These are phyloP conservation scores for Candoia aspera DNA, from an alignment of 2,113 vertebrate genomes.

Conservation along the genomic window DNA sequence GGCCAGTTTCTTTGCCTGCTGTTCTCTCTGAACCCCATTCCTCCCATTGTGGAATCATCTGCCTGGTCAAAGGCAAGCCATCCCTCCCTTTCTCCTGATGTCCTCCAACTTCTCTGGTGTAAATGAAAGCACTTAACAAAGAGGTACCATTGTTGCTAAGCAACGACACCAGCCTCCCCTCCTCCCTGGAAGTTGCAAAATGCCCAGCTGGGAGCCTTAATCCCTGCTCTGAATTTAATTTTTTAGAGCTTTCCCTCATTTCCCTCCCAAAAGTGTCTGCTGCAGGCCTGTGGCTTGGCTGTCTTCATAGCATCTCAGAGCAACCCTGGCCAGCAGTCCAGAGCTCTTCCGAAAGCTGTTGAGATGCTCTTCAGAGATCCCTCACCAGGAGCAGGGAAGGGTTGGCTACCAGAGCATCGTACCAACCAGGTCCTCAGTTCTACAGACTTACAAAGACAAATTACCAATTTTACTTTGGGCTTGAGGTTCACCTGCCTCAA, in stretches of 20 bases:
- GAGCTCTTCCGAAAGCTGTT: background rate
- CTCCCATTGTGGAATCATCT: background rate
- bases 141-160: slow-evolving; percentile 3
- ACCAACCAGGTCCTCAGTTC: background rate
- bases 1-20: background rate
- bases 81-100: background rate
- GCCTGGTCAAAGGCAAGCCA: background rate
- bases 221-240: slow-evolving; percentile 33
- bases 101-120: slow-evolving; percentile 8
- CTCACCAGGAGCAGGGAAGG: background rate
- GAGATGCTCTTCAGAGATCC: background rate
- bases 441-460: background rate
- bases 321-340: background rate
- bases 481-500: background rate
- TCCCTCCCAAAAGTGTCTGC: slow-evolving; percentile 10
- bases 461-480: background rate
- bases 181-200: slow-evolving; percentile 26
- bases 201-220: slow-evolving; percentile 29
- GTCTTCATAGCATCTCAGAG: background rate
- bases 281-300: background rate
- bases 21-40: background rate
- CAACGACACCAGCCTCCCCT: background rate
- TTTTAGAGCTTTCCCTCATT: slow-evolving; percentile 8
- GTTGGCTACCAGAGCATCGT: background rate
- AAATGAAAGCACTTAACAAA: slow-evolving; percentile 1